Evolutionary conservation across 2,113 vertebrate genomes (phyloP).

Genomic region (Calypte anna): DNA sequence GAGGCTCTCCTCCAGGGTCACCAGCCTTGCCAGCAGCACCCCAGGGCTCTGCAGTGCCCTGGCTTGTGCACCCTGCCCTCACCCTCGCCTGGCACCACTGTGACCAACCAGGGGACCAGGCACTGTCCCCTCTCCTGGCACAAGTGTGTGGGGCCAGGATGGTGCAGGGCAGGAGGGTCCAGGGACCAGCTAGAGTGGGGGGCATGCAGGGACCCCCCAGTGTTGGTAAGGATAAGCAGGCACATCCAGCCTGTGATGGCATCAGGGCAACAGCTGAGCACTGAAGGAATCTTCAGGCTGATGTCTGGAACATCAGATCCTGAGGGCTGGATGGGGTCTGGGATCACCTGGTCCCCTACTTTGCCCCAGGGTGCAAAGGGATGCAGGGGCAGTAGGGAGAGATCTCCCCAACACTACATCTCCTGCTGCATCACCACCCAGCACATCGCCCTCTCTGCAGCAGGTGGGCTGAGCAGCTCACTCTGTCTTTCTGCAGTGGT

Average conservation of each 20-base stretch:
- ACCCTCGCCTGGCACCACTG: background rate
- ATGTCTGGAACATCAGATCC: background rate
- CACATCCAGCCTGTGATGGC: background rate
- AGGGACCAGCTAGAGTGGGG: background rate
- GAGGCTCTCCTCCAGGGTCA: background rate
- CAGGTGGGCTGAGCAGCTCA: background rate
- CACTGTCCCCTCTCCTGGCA: background rate
- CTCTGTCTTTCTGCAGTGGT: background rate
- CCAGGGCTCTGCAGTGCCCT: background rate
- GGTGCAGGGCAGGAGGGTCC: background rate
- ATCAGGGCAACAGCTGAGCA: accelerated
- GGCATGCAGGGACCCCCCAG: accelerated
- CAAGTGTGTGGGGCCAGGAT: accelerated
- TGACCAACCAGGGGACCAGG: background rate
- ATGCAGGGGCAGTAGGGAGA: background rate
- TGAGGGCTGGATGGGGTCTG: background rate
- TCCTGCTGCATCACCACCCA: background rate
- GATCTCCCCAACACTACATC: background rate
- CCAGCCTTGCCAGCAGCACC: background rate
- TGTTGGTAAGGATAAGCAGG: background rate
- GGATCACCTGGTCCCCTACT: accelerated
- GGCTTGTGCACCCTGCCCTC: background rate
- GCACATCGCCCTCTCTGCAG: background rate
- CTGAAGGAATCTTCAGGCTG: background rate
- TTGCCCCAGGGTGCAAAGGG: accelerated